A percentile compares a stretch with the other conserved stretches of the same genome.
phyloP scores from a whole-genome alignment of 1,140 invertebrate genomes.

The Ceratosolen fusciceps region DNA sequence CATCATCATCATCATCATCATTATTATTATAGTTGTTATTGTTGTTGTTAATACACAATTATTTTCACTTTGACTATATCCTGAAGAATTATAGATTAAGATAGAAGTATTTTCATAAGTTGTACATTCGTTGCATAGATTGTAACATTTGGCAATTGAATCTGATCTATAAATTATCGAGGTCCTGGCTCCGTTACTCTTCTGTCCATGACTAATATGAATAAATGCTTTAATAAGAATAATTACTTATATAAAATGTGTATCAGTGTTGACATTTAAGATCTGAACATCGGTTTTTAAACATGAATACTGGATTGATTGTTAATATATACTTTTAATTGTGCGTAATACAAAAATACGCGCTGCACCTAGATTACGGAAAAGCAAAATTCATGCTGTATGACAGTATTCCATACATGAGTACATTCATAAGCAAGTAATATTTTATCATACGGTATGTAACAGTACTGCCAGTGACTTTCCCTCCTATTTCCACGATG shows the following conservation, averaged over 20 bases:
- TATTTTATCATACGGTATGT: constrained; percentile 14
- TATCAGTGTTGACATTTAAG: constrained; percentile 69
- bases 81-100: neutral
- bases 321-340: neutral
- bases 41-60: no score
- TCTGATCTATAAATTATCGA: constrained; percentile 68
- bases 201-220: constrained; percentile 23
- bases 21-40: no score
- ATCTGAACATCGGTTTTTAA: constrained; percentile 40
- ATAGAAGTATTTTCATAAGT: neutral
- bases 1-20: no score
- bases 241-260: constrained; percentile 66
- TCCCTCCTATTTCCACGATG: neutral
- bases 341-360: constrained; percentile 6
- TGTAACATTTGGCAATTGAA: constrained; percentile 52
- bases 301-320: neutral
- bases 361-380: constrained; percentile 41
- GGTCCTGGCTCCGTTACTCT: neutral
- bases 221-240: constrained; percentile 64
- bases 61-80: no score
- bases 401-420: constrained; percentile 7
- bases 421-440: constrained; percentile 5
- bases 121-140: neutral
- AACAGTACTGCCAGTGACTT: constrained; percentile 26
- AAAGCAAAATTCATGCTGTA: constrained; percentile 30